Evolutionary conservation across 2,113 vertebrate genomes (phyloP).

Genomic region (Gymnocephalus cernua): DNA sequence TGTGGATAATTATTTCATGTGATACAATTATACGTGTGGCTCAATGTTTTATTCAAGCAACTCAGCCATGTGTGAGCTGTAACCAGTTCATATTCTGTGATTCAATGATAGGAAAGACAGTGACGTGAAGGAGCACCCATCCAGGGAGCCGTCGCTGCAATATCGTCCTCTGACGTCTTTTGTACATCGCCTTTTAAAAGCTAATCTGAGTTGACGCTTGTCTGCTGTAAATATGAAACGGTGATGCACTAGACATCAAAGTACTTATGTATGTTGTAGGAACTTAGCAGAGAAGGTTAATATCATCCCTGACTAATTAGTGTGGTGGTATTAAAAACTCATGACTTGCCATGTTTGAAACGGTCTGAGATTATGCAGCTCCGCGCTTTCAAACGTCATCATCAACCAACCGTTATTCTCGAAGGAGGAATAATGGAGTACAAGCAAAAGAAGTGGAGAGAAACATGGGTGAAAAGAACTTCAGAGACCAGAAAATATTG

Average conservation of each 20-base stretch:
- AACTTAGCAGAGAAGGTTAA: slow-evolving; percentile 30
- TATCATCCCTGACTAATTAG: slow-evolving; percentile 30
- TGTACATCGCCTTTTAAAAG: slow-evolving; percentile 30
- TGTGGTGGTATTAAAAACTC: slow-evolving; percentile 57
- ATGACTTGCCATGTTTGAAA: slow-evolving; percentile 52
- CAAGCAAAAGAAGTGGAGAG: neutral
- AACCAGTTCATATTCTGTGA: slow-evolving; percentile 32
- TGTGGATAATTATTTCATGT: slow-evolving; percentile 42
- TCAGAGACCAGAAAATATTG: neutral
- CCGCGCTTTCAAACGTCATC: slow-evolving; percentile 42
- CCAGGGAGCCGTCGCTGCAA: slow-evolving; percentile 1
- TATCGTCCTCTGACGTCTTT: slow-evolving; percentile 15
- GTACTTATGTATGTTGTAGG: slow-evolving; percentile 14
- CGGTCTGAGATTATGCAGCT: slow-evolving; percentile 34
- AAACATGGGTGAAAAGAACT: neutral
- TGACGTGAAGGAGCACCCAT: slow-evolving; percentile 17
- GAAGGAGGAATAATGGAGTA: neutral
- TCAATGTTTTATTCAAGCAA: slow-evolving; percentile 57
- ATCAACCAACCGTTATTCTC: slow-evolving; percentile 10
- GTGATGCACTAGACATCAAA: slow-evolving; percentile 18
- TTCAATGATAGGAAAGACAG: slow-evolving; percentile 31
- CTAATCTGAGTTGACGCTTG: slow-evolving; percentile 39
- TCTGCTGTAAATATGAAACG: slow-evolving; percentile 8
- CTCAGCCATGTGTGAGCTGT: slow-evolving; percentile 40
- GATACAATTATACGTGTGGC: slow-evolving; percentile 36